Conservation (phyloP, 2,113 vertebrate genomes). For the Brachyhypopomus gauderio region DNA sequence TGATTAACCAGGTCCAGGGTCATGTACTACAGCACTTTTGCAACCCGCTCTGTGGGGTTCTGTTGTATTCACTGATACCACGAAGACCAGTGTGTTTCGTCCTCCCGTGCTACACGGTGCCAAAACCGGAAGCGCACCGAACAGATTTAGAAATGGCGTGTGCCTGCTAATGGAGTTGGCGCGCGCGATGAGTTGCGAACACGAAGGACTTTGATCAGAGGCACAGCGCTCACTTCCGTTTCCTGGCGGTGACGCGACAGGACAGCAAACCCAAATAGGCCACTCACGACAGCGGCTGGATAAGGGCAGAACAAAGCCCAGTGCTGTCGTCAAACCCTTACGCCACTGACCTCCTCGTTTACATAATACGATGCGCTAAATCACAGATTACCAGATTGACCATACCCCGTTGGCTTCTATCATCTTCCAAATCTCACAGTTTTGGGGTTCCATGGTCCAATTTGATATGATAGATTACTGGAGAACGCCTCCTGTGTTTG, state of each 20-base stretch:
- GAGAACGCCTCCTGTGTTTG: background rate
- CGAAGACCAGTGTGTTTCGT: background rate
- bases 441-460: background rate
- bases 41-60: background rate
- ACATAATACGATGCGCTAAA: background rate
- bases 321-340: background rate
- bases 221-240: background rate
- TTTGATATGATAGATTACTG: background rate
- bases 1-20: background rate
- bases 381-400: background rate
- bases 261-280: constrained; percentile 24
- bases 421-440: background rate
- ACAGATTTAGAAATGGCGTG: constrained; percentile 19
- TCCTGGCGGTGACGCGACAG: background rate
- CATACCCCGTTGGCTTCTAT: background rate
- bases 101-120: background rate
- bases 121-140: background rate
- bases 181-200: constrained; percentile 31
- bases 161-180: constrained; percentile 30
- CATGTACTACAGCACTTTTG: constrained; percentile 9
- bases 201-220: background rate
- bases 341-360: background rate
- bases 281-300: constrained; percentile 20
- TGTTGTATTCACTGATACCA: background rate
- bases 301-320: background rate